Percentiles rank a stretch among this genome's conserved stretches.
These are phyloP conservation scores for Cyprinodon tularosa DNA, from an alignment of 2,113 vertebrate genomes.

Conservation along the genomic window DNA sequence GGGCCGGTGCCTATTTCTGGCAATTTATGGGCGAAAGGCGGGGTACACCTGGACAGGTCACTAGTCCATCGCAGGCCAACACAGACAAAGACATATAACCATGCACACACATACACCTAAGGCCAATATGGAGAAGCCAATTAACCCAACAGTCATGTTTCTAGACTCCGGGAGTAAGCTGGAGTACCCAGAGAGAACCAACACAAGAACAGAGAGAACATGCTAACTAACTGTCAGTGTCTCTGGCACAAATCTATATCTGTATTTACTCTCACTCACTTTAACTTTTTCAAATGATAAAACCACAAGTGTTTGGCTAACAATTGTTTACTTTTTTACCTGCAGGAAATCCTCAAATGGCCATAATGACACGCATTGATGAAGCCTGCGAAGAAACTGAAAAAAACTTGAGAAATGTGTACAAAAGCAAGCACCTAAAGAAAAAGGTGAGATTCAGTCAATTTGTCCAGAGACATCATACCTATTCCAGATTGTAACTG, in stretches of 20 bases:
- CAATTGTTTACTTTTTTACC: background rate
- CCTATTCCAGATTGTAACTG: background rate
- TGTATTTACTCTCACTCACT: background rate
- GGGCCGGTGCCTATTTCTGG: too few relatives aligned
- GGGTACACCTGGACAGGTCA: too few relatives aligned
- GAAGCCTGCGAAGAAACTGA: conserved; percentile 7
- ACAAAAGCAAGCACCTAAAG: conserved; percentile 1
- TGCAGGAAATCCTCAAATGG: conserved; percentile 17
- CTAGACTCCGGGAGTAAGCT: too few relatives aligned
- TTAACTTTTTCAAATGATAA: too few relatives aligned
- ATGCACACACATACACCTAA: too few relatives aligned
- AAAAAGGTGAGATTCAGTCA: conserved; percentile 7
- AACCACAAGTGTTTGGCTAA: too few relatives aligned
- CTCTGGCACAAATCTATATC: background rate
- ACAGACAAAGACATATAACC: too few relatives aligned
- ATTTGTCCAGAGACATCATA: background rate
- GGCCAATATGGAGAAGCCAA: too few relatives aligned
- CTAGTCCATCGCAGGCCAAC: too few relatives aligned
- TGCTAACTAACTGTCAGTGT: background rate
- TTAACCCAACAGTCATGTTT: too few relatives aligned
- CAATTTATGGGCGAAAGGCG: too few relatives aligned
- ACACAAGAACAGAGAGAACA: too few relatives aligned
- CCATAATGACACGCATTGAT: conserved; percentile 11
- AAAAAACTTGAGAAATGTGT: background rate
- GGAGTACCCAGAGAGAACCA: background rate